These are phyloP conservation scores for Sigmodon hispidus DNA, from an alignment of 2,113 vertebrate species.

Conservation along the genomic window DNA sequence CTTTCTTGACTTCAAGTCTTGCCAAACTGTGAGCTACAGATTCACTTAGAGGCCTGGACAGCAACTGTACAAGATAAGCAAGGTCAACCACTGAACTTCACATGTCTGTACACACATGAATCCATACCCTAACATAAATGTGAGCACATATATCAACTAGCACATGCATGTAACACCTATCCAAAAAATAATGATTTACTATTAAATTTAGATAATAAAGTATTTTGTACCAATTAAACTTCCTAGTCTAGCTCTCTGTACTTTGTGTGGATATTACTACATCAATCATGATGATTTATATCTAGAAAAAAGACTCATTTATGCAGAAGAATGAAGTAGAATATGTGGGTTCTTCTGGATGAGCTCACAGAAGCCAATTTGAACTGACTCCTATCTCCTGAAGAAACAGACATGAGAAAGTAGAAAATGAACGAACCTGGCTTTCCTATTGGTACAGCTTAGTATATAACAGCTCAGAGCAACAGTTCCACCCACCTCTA, in stretches of 20 bases:
- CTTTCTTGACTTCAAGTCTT: not conserved
- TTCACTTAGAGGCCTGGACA: not conserved
- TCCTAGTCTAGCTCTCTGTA: not conserved
- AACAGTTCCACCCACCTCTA: not conserved
- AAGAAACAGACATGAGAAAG: not conserved
- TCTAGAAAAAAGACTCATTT: not conserved
- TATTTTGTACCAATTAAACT: not conserved
- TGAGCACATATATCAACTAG: not conserved
- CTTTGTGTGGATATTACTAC: not conserved
- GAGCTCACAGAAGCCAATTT: not conserved
- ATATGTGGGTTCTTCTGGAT: not conserved
- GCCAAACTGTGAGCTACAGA: not conserved
- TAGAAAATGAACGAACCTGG: not conserved
- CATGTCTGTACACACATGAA: not conserved
- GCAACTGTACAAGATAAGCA: not conserved
- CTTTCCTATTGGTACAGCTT: not conserved
- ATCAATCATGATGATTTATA: not conserved
- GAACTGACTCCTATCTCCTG: not conserved
- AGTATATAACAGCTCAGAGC: not conserved
- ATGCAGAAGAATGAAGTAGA: not conserved
- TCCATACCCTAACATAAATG: too few relatives aligned
- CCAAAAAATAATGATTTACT: not conserved
- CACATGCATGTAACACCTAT: not conserved
- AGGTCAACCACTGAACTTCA: not conserved
- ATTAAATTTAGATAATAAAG: conserved; percentile 20